Conservation (phyloP, 2,888 invertebrate genomes). For the Heteromyza rotundicornis region DNA sequence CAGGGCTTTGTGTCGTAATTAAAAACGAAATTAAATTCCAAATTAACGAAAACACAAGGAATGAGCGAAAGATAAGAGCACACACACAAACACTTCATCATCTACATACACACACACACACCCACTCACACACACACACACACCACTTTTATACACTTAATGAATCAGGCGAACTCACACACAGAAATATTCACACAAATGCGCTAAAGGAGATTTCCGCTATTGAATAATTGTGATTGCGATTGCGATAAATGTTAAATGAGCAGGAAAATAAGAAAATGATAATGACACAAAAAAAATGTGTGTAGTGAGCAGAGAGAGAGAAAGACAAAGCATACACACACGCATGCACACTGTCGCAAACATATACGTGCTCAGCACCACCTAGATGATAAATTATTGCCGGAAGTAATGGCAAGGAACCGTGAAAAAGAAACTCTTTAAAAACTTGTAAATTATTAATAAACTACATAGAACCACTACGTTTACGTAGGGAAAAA, state of each 20-base stretch:
- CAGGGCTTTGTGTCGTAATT: slow-evolving; percentile 19
- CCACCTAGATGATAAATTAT: slow-evolving; percentile 9
- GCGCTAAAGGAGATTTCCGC: slow-evolving; percentile 40
- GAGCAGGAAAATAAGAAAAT: slow-evolving; percentile 55
- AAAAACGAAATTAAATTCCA: slow-evolving; percentile 28
- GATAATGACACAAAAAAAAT: slow-evolving; percentile 30
- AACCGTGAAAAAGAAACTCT: neutral
- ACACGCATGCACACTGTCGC: slow-evolving; percentile 7
- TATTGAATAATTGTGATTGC: slow-evolving; percentile 56
- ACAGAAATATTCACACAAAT: neutral
- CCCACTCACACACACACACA: slow-evolving; percentile 11
- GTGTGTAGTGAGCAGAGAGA: too few species aligned
- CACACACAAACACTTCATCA: neutral
- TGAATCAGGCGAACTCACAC: slow-evolving; percentile 3
- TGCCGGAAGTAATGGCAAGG: neutral
- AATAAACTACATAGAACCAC: neutral
- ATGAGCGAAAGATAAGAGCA: slow-evolving; percentile 8
- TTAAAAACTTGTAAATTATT: neutral
- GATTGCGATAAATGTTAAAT: slow-evolving; percentile 53
- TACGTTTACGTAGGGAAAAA: neutral
- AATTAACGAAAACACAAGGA: slow-evolving; percentile 19
- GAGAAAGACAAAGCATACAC: neutral
- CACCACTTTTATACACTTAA: neutral
- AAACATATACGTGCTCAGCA: too few species aligned
- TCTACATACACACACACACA: neutral